Evolutionary conservation across 2,797 vertebrate genomes (phyloP).

Genomic region (Muraenolepis orangiensis): DNA sequence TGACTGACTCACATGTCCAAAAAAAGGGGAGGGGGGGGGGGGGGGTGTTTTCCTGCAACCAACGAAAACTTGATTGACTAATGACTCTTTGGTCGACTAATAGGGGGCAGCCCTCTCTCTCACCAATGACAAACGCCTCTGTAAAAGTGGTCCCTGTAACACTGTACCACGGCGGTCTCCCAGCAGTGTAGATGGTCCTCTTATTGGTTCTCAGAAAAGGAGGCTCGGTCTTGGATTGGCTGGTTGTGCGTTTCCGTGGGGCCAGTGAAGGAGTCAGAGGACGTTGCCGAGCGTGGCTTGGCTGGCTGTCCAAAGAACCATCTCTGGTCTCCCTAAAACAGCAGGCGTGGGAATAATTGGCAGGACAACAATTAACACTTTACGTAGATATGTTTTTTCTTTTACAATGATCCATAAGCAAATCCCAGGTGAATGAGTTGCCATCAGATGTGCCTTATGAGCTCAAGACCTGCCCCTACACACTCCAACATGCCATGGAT

Average conservation of each 20-base stretch:
- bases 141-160: constrained; percentile 88
- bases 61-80: too few species aligned
- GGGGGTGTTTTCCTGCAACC: too few species aligned
- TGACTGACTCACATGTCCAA: too few species aligned
- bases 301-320: constrained; percentile 72
- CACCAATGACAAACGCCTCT: constrained; percentile 89
- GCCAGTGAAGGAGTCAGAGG: constrained; percentile 74
- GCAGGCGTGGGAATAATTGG: background rate
- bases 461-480: constrained; percentile 54
- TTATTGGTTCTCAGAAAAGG: constrained; percentile 85
- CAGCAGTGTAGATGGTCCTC: constrained; percentile 87
- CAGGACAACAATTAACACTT: background rate
- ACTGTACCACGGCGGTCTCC: constrained; percentile 88
- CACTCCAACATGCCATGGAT: constrained; percentile 17
- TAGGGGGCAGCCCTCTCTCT: too few species aligned
- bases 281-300: constrained; percentile 52
- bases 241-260: constrained; percentile 77
- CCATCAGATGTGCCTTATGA: constrained; percentile 76
- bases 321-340: constrained; percentile 67
- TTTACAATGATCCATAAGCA: background rate
- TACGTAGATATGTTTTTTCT: background rate
- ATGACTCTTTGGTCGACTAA: too few species aligned
- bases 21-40: too few species aligned
- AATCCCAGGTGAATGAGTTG: constrained; percentile 1
- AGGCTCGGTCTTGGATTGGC: constrained; percentile 82